phyloP scores from a whole-genome alignment of 1,140 invertebrate genomes.

The Monomorium pharaonis region DNA sequence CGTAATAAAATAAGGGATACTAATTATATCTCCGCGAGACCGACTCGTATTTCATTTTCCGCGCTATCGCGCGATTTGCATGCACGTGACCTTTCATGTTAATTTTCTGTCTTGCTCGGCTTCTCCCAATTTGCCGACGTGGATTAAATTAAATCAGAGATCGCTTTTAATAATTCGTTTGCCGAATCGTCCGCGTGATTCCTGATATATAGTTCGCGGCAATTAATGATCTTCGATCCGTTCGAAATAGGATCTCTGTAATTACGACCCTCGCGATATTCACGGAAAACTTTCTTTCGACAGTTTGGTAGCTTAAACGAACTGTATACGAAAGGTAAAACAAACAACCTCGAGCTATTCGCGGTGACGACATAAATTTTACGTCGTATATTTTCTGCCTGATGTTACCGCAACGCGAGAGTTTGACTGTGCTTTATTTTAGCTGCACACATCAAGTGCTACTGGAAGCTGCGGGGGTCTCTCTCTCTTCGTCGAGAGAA shows the following conservation, averaged over 20 bases:
- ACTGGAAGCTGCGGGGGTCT: not conserved
- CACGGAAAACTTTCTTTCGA: not conserved
- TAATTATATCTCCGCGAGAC: slow-evolving; percentile 21
- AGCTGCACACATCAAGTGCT: not conserved
- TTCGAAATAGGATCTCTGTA: not conserved
- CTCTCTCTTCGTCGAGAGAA: slow-evolving; percentile 7
- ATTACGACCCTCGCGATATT: not conserved
- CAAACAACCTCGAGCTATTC: not conserved
- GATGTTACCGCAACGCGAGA: not conserved
- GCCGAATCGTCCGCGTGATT: not conserved
- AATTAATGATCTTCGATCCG: slow-evolving; percentile 5
- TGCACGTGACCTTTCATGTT: slow-evolving; percentile 54
- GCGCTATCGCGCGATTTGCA: slow-evolving; percentile 49
- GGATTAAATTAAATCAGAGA: slow-evolving; percentile 26
- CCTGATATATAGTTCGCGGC: not conserved
- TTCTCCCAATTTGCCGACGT: slow-evolving; percentile 37
- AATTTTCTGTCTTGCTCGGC: slow-evolving; percentile 44
- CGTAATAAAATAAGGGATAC: slow-evolving; percentile 42
- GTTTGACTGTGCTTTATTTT: not conserved
- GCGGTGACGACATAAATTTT: not conserved
- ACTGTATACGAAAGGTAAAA: not conserved
- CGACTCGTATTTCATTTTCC: slow-evolving; percentile 34
- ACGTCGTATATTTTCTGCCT: not conserved
- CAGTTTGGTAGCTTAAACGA: not conserved
- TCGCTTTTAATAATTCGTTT: slow-evolving; percentile 20